Conservation (phyloP, 92 coral and sea anemone species). For the Porites lobata region DNA sequence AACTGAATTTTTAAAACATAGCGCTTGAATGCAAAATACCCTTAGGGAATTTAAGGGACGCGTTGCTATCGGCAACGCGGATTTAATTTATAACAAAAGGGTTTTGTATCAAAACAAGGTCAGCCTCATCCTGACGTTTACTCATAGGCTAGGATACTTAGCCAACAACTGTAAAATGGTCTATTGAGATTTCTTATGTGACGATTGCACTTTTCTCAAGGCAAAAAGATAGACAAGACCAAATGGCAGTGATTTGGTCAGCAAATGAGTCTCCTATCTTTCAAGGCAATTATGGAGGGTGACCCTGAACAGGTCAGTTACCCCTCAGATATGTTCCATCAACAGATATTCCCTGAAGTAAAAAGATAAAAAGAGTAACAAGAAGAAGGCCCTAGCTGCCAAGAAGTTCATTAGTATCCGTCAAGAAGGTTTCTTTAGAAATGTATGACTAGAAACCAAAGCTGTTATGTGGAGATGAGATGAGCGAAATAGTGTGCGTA, state of each 20-base stretch:
- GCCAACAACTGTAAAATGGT: too few species aligned
- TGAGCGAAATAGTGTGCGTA: background rate
- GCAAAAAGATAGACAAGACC: background rate
- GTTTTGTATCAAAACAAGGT: too few species aligned
- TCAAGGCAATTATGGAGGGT: background rate
- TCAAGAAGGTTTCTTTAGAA: background rate
- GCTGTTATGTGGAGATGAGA: background rate
- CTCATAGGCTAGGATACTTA: too few species aligned
- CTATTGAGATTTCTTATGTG: too few species aligned
- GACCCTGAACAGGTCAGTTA: background rate
- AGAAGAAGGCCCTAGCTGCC: background rate
- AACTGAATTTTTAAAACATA: too few species aligned
- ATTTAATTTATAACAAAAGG: too few species aligned
- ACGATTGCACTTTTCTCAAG: too few species aligned
- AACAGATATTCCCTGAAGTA: conserved; percentile 17
- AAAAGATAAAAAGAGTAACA: background rate
- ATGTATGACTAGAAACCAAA: background rate
- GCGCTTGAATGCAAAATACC: too few species aligned
- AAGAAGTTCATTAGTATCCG: background rate
- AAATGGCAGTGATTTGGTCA: background rate
- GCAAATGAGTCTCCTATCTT: background rate
- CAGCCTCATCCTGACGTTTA: too few species aligned
- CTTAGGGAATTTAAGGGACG: too few species aligned
- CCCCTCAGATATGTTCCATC: background rate
- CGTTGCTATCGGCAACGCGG: too few species aligned